A percentile compares a stretch with the other conserved stretches of the same genome.
Conservation (phyloP, 1,140 invertebrate species). For the Trachymyrmex septentrionalis region DNA sequence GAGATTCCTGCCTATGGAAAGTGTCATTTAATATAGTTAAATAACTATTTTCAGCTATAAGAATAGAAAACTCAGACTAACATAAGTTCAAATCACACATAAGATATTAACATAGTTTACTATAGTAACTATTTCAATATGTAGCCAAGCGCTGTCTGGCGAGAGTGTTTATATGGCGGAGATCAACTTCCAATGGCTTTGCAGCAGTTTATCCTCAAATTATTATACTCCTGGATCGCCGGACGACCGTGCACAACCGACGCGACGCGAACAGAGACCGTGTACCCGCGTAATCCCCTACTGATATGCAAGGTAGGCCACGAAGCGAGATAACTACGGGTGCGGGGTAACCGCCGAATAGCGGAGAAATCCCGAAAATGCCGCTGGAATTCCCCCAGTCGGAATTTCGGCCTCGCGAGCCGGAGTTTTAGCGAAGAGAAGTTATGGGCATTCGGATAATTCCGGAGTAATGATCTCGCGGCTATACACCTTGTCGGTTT, state of each 20-base stretch:
- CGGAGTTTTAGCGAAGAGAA: conserved; percentile 62
- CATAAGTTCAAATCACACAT: neutral
- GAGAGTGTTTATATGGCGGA: neutral
- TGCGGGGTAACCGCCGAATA: conserved; percentile 41
- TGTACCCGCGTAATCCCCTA: conserved; percentile 68
- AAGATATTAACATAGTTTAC: neutral
- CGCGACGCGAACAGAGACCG: conserved; percentile 28
- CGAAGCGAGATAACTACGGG: conserved; percentile 58
- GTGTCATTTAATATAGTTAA: conserved; percentile 27
- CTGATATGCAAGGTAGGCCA: conserved; percentile 66
- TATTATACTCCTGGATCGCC: conserved; percentile 49
- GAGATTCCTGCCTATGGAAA: neutral
- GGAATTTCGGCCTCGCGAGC: conserved; percentile 44
- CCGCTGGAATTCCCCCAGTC: conserved; percentile 58
- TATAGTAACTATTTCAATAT: conserved; percentile 41
- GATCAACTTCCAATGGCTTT: conserved; percentile 17
- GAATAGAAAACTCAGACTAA: neutral
- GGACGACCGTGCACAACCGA: conserved; percentile 31
- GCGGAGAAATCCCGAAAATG: conserved; percentile 72
- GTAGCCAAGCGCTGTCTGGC: neutral
- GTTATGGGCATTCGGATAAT: conserved; percentile 67
- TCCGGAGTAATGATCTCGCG: conserved; percentile 56
- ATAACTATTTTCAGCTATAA: neutral
- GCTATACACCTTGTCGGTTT: conserved; percentile 53
- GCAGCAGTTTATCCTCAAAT: conserved; percentile 55